Evolutionary conservation across 2,113 vertebrate species (phyloP).

Genomic region (Calyptommatus sinebrachiatus): DNA sequence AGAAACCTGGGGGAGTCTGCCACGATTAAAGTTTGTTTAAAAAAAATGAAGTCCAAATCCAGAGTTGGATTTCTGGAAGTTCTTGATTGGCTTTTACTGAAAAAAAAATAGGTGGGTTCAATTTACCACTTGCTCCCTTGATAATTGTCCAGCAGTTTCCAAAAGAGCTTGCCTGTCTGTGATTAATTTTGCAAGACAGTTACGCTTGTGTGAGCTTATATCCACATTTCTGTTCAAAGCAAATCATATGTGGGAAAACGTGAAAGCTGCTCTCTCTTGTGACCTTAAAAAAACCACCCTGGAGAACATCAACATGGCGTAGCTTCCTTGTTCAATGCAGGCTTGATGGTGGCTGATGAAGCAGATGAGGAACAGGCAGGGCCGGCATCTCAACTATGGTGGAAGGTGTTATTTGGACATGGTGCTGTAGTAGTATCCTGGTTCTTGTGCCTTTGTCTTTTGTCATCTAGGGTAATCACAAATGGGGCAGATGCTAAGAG

Average conservation of each 20-base stretch:
- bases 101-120: conserved; percentile 5
- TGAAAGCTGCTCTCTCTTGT: conserved; percentile 35
- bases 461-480: no score
- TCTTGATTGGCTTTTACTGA: background rate
- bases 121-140: background rate
- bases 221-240: conserved; percentile 37
- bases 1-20: background rate
- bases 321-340: no score
- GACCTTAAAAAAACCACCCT: conserved; percentile 45
- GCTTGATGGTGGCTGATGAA: no score
- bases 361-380: no score
- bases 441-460: no score
- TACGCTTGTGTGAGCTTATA: conserved; percentile 22
- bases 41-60: no score
- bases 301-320: background rate
- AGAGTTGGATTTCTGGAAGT: no score
- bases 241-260: conserved; percentile 34
- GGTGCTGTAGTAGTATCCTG: no score
- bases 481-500: no score
- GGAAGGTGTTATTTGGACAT: no score
- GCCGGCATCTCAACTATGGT: no score
- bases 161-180: conserved; percentile 7
- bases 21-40: no score
- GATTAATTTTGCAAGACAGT: conserved; percentile 30
- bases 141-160: background rate